Base-by-base conservation (phyloP, 37 sponge, comb jelly and placozoan genomes). In the Chondrilla cf. caribensis region DNA sequence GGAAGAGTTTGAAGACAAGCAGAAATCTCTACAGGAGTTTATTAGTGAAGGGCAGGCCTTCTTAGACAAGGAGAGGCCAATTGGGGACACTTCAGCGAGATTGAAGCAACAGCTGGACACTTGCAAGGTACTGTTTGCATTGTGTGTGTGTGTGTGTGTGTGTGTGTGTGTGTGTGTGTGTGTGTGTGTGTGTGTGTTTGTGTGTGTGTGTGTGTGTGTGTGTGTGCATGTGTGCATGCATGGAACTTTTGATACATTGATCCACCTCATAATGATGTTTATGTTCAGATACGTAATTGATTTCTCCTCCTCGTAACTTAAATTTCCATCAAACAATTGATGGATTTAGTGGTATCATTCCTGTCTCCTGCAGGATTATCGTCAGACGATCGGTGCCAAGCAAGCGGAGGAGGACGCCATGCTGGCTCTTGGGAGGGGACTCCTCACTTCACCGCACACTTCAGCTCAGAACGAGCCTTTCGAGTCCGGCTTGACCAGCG, bases 91-190 rank as follows among this genome's bases (percentile, higher is more conserved):
- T 2, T 70, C 89, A 31, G 25, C 70, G 19, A 70, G 77, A 51
- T 44, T 92, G 7, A 54, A 78, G 41, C 83, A 87, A 33, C 92
- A 87, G 47, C 54, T 88, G 82, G 58, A 85, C 17, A 91, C 85
- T 19, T 91, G 91, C 59, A 89, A 87, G 88, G 91, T 88, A 77
- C n/a, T n/a, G n/a, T n/a, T n/a, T n/a, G n/a, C n/a, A n/a, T n/a
- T 60, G 22, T 60, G 64, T 26, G 6, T 60, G 24, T 28, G 15
- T 28, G 29, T 22, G 15, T 60, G 5, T 60, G 64, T 28, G 22
- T 22, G 28, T 26, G 6, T 60, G 64, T 60, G 6, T 60, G 64
- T 60, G 15, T 60, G 64, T 60, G 29, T 26, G 29, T 60, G 5
- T 60, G 28, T n/a, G n/a, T 60, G 22, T 60, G 64, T 26, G 6